Evolutionary conservation across 2,113 vertebrate genomes (phyloP), one percentile per base, ranked within the genome.

Genomic region (Megaceryle torquata): DNA sequence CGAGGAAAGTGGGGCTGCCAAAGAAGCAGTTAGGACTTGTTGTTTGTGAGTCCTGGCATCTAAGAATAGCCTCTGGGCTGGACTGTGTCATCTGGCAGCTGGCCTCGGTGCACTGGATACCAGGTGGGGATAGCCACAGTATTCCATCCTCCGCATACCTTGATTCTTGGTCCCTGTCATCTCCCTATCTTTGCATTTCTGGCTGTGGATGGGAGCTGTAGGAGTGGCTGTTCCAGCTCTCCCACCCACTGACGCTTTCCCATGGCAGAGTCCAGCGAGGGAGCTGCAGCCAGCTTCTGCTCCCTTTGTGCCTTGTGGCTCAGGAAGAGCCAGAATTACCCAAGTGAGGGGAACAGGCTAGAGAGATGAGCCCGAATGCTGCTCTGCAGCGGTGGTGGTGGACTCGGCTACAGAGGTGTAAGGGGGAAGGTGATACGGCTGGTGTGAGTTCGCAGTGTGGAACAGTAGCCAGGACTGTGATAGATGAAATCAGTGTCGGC

Each of bases 201-300:
- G 28, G 77, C 89, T 84, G 15, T 17, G 84, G 77, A 56, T 21
- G 25, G 59, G 65, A 88, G 89, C 56, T 22, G 46, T 9, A 43
- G 85, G 93, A 95, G 92, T 1, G 74, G 77, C 91, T 60, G 6
- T 8, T 75, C 53, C 84, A 29, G 61, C 93, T 57, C 89, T 37
- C 86, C 81, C 94, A 84, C 93, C 77, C 93, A 81, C 93, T 61
- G 89, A 44, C 77, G 5, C 81, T 68, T 88, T 91, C 94, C 83
- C 94, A 59, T 54, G 92, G 31, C 76, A 0, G 35, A 79, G 92
- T 24, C 85, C 88, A 4, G 82, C 35, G 0, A 57, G 72, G 61
- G 76, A 91, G 5, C 69, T 50, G 76, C 76, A 11, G 84, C 67
- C 82, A 0, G 43, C 2, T 24, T 15, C 71, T n/a, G 81, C 74